Base-by-base conservation (phyloP, 2,113 vertebrate genomes). In the Xiphophorus hellerii region DNA sequence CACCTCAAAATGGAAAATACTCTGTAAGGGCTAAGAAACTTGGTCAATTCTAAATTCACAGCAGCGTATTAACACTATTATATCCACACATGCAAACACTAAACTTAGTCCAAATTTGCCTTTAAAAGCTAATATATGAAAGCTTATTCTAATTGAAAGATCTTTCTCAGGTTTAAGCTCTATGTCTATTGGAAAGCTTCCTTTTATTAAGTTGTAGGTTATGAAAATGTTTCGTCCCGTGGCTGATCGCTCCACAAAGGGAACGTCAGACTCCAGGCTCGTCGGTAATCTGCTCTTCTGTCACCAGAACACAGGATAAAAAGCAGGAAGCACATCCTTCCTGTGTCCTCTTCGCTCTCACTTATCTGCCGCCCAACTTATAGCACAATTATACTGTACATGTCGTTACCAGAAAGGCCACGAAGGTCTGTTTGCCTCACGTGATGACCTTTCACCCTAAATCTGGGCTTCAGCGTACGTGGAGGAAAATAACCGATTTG, bases 291-390 rank as follows among this genome's bases (percentile, higher is more conserved):
- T 85, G 74, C 17, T 35, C 82, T 73, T 79, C 77, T 35, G 89
- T 93, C 93, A 94, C 93, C 93, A 93, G 81, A 91, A 85, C 76
- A 83, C 68, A 84, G 85, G 90, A 90, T 88, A 79, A 84, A 80
- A 77, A 87, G 85, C 54, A 92, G 93, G 93, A 93, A 93, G 90
- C 88, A 88, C 66, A 48, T 92, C 85, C 90, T 92, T 92, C 90
- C 92, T 88, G 78, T 86, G 76, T 84, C 77, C 71, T 33, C 63
- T 48, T 70, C 73, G 54, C 71, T 76, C 33, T 66, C 31, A 27
- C 73, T 73, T 31, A 28, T 83, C 70, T 44, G 48, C 63, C 77
- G 35, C 65, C 15, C 25, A 71, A 4, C 66, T 15, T 63, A 64
- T 28, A 80, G 73, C 64, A 44, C 60, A 54, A 22, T 22, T 8